phyloP scores from a whole-genome alignment of 1,140 invertebrate species.

The Araneus ventricosus region DNA sequence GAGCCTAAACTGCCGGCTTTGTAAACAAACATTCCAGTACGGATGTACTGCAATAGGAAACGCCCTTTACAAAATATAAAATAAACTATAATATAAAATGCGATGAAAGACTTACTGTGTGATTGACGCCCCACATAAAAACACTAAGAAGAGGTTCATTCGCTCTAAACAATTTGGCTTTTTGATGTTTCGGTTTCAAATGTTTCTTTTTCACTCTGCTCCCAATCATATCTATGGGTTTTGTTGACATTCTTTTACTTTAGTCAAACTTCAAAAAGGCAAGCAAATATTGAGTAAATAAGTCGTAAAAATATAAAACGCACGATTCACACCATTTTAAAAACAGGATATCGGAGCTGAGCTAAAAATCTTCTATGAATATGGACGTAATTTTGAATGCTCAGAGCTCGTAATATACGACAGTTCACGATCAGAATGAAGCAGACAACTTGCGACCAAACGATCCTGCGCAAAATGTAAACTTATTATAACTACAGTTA shows the following conservation, averaged over 20 bases:
- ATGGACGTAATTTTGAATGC: constrained; percentile 34
- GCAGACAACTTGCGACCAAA: constrained; percentile 38
- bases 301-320: neutral
- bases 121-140: constrained; percentile 99
- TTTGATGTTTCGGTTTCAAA: constrained; percentile 97
- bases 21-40: constrained; percentile 4
- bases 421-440: constrained; percentile 28
- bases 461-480: constrained; percentile 56
- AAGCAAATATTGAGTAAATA: neutral
- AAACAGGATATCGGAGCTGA: neutral
- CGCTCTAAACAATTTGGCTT: constrained; percentile 98
- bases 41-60: neutral
- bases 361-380: constrained; percentile 8
- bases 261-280: neutral
- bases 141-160: constrained; percentile 99
- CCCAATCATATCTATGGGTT: constrained; percentile 53
- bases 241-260: constrained; percentile 63
- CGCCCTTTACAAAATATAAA: constrained; percentile 34
- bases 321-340: neutral
- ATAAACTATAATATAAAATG: neutral
- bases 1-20: neutral
- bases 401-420: neutral
- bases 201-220: constrained; percentile 95
- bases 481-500: neutral
- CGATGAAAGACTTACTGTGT: constrained; percentile 84